phyloP scores from a whole-genome alignment of 1,140 invertebrate genomes.

The Chionoecetes opilio region DNA sequence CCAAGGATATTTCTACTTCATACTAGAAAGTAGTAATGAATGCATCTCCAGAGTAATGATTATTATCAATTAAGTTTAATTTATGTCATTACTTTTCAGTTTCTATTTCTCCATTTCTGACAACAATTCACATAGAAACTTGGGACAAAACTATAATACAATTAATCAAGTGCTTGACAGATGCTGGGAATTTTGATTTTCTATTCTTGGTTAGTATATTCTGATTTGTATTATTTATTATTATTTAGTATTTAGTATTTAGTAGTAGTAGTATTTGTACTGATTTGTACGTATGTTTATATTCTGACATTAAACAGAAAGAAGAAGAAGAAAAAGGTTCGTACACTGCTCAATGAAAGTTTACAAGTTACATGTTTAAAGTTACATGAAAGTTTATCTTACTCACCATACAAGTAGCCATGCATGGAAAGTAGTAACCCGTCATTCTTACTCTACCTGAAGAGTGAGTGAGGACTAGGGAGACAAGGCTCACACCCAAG shows the following conservation, averaged over 20 bases:
- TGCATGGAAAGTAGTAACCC: neutral
- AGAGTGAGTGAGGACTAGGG: conserved; percentile 25
- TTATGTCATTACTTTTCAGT: too few species aligned
- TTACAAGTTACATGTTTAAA: too few species aligned
- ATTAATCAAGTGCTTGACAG: neutral
- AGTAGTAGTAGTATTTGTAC: too few species aligned
- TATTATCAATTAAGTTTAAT: neutral
- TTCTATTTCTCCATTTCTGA: neutral
- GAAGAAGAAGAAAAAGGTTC: too few species aligned
- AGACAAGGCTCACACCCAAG: conserved; percentile 44
- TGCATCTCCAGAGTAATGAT: neutral
- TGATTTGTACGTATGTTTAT: too few species aligned
- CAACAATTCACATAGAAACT: neutral
- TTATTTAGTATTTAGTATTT: too few species aligned
- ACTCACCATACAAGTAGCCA: neutral
- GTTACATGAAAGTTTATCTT: neutral
- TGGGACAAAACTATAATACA: neutral
- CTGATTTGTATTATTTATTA: too few species aligned
- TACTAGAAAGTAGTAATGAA: neutral
- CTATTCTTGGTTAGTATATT: too few species aligned
- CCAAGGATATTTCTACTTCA: neutral
- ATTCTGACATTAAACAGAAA: too few species aligned
- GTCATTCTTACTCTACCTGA: conserved; percentile 60
- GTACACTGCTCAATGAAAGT: too few species aligned
- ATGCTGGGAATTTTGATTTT: neutral